Evolutionary conservation across 1,140 invertebrate genomes (phyloP).

Genomic region (Drosophila pallidifrons): DNA sequence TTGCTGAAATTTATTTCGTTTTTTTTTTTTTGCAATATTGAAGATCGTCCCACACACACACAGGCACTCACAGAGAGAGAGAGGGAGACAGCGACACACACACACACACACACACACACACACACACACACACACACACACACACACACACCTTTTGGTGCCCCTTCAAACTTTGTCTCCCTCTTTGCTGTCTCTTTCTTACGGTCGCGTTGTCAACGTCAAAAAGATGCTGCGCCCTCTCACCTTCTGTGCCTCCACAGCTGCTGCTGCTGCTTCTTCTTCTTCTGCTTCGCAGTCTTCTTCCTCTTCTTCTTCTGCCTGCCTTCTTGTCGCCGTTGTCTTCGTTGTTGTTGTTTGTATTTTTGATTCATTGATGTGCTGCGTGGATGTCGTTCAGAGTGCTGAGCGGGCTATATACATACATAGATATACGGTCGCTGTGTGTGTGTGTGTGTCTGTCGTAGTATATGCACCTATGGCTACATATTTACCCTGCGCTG

Average conservation of each 20-base stretch:
- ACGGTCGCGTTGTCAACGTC: slow-evolving; percentile 66
- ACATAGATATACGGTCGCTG: slow-evolving; percentile 18
- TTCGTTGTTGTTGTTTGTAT: slow-evolving; percentile 49
- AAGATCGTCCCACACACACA: slow-evolving; percentile 71
- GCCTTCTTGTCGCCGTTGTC: slow-evolving; percentile 19
- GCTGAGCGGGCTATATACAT: slow-evolving; percentile 17
- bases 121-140: slow-evolving; percentile 55
- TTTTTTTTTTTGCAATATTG: slow-evolving; percentile 61
- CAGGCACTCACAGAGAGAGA: slow-evolving; percentile 15
- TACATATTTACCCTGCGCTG: slow-evolving; percentile 32
- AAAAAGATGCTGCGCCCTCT: slow-evolving; percentile 73
- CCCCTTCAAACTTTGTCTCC: slow-evolving; percentile 39
- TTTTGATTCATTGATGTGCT: slow-evolving; percentile 80
- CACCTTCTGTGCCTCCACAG: slow-evolving; percentile 49
- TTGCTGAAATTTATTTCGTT: slow-evolving; percentile 22
- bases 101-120: slow-evolving; percentile 60
- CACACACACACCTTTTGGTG: slow-evolving; percentile 59
- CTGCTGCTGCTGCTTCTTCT: background rate
- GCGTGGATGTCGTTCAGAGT: slow-evolving; percentile 65
- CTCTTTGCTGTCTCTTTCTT: slow-evolving; percentile 21
- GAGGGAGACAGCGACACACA: slow-evolving; percentile 38
- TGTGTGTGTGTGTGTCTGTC: slow-evolving; percentile 6
- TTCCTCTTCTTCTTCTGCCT: slow-evolving; percentile 15
- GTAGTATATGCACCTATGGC: slow-evolving; percentile 27
- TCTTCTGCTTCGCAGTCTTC: slow-evolving; percentile 13